Base-by-base conservation (phyloP, 2,797 vertebrate species). In the Mallotus villosus region DNA sequence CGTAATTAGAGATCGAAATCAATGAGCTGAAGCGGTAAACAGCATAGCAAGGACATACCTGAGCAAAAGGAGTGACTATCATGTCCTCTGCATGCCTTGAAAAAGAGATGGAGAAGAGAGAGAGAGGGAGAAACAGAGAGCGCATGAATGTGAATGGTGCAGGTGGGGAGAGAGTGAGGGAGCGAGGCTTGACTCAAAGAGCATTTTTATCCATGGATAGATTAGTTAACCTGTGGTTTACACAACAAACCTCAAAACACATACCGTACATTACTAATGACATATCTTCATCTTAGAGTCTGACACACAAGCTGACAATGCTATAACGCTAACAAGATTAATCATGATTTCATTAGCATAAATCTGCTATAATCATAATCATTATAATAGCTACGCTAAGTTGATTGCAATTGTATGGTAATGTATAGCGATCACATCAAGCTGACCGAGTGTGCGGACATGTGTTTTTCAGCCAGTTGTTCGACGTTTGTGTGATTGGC, bases 21-120 rank as follows among this genome's bases (percentile, higher is more conserved):
- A 21, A 73, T 57, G 37, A 3, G 53, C 32, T 22, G 5, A 1
- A 34, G 24, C 8, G 55, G 7, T 6, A 61, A 49, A 21, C 25
- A 58, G 65, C 34, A 58, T 22, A 4, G 22, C 55, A 25, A 53
- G n/a, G 75, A 75, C 85, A 61, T 86, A 98, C 96, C 96, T 98
- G 96, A 91, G 96, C 96, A 21, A 97, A 98, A 22, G 96, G 96
- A 9, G 96, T 97, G 80, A 98, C 96, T 19, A 98, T 98, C 90
- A 97, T 94, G 90, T 98, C 96, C 88, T 98, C 96, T 0, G 94
- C 87, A 4, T 98, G 95, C 81, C 96, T 98, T 87, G 14, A 75
- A 83, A 69, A 75, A 3, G 66, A 71, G 22, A 78, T 3, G 73
- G 7, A 61, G 25, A 12, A 17, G 9, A 25, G 32, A 34, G 4